Evolutionary conservation across 2,113 vertebrate genomes (phyloP).

Genomic region (Scolopax mira): DNA sequence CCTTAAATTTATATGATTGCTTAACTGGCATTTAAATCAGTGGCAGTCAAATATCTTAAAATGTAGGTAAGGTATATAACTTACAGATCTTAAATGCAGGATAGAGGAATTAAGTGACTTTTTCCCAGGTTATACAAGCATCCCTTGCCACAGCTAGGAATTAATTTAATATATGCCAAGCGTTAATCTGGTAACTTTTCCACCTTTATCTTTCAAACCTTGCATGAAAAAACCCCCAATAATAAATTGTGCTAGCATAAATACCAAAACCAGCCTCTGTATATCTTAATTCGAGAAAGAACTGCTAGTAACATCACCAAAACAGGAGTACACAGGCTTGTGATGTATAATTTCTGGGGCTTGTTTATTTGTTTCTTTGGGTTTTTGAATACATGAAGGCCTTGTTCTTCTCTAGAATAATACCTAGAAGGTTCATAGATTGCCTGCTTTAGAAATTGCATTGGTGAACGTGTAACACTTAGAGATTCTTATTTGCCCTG

Average conservation of each 20-base stretch:
- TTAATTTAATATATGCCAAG: not conserved
- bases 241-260: not conserved
- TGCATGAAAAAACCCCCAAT: not conserved
- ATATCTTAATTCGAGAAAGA: not conserved
- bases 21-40: not conserved
- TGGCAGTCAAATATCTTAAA: not conserved
- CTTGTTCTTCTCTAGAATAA: not conserved
- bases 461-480: not conserved
- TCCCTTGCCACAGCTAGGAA: not conserved
- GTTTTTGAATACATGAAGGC: not conserved
- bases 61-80: not conserved
- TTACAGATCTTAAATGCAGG: not conserved
- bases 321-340: accelerated
- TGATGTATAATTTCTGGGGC: not conserved
- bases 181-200: not conserved
- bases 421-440: not conserved
- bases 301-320: not conserved
- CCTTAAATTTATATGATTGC: not conserved
- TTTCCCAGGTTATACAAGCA: not conserved
- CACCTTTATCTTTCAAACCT: not conserved
- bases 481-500: not conserved
- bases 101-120: not conserved
- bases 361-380: accelerated
- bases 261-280: not conserved
- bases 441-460: not conserved